A percentile compares a stretch with the other conserved stretches of the same genome.
phyloP scores from a whole-genome alignment of 1,140 invertebrate species.

The Matsumurasca onukii region DNA sequence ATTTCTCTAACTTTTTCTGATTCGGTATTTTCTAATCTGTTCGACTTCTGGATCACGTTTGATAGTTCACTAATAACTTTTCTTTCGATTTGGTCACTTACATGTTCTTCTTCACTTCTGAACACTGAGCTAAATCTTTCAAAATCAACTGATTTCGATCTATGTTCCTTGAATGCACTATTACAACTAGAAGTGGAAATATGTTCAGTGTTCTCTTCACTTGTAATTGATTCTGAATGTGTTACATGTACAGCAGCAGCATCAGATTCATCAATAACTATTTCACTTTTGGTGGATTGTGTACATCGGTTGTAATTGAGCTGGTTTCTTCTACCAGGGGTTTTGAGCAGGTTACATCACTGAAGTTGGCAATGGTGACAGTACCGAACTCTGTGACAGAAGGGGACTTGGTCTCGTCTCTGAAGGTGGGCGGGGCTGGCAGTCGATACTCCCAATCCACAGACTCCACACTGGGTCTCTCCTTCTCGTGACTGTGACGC shows the following conservation, averaged over 20 bases:
- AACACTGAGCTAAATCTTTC: too few species aligned
- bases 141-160: too few species aligned
- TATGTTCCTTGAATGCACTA: too few species aligned
- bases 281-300: too few species aligned
- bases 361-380: conserved; percentile 41
- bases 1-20: conserved; percentile 8
- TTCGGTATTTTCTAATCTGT: neutral
- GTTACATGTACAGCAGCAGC: too few species aligned
- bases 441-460: conserved; percentile 61
- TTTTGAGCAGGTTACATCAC: conserved; percentile 32
- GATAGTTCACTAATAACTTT: conserved; percentile 28
- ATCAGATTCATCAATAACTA: too few species aligned
- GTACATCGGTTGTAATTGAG: too few species aligned
- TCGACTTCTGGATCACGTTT: neutral
- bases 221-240: too few species aligned
- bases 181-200: too few species aligned
- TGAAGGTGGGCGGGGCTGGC: conserved; percentile 63
- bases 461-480: conserved; percentile 18
- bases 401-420: conserved; percentile 51
- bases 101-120: too few species aligned
- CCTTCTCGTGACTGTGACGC: neutral
- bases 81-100: neutral
- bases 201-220: too few species aligned
- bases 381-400: conserved; percentile 46
- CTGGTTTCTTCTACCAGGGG: neutral